A percentile compares a stretch with the other conserved stretches of the same genome.
Conservation (phyloP, 2,113 vertebrate genomes). For the Thermophis baileyi region DNA sequence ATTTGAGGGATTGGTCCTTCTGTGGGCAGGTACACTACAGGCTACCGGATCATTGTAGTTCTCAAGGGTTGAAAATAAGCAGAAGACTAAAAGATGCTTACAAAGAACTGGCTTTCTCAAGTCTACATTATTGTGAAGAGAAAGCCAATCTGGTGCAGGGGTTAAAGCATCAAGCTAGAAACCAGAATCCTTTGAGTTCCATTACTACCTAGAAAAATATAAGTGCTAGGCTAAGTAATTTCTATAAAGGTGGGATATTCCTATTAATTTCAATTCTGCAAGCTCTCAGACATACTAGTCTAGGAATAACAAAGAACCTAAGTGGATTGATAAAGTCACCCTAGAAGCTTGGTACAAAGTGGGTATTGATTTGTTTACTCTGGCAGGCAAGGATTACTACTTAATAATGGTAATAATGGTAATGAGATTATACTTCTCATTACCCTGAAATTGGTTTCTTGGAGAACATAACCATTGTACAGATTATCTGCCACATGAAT, state of each 20-base stretch:
- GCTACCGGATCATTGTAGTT: not conserved
- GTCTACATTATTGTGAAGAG: not conserved
- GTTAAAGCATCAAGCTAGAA: not conserved
- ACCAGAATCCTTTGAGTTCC: not conserved
- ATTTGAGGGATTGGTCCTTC: not conserved
- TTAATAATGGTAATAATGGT: not conserved
- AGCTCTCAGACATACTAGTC: not conserved
- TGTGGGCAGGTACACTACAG: not conserved
- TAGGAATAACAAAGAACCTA: not conserved
- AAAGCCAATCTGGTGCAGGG: not conserved
- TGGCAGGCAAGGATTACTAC: not conserved
- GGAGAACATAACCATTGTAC: not conserved
- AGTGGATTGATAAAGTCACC: not conserved
- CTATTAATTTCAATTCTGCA: not conserved
- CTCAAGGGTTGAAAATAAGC: not conserved
- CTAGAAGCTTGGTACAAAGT: not conserved
- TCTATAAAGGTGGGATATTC: not conserved
- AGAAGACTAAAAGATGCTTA: not conserved
- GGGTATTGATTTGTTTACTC: not conserved
- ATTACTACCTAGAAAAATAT: not conserved
- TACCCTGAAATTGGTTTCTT: not conserved
- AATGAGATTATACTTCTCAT: not conserved
- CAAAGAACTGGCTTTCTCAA: not conserved
- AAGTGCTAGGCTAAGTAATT: not conserved
- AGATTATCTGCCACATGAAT: not conserved